Percentiles rank a stretch among this genome's conserved stretches.
phyloP scores from a whole-genome alignment of 2,888 invertebrate species.

The Trilocha varians region DNA sequence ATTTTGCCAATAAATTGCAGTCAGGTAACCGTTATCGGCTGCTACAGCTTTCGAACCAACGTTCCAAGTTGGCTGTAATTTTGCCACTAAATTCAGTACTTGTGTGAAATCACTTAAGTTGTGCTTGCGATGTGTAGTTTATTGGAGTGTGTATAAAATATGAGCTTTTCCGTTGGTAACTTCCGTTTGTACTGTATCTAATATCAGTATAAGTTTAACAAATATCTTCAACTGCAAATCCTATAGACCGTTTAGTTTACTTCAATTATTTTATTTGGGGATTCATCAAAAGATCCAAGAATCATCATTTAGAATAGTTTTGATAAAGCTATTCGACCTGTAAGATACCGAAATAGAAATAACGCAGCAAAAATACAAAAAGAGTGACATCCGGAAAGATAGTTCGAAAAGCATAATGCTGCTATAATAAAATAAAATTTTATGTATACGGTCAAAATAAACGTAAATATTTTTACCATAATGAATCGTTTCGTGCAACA shows the following conservation, averaged over 20 bases:
- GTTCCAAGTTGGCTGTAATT: conserved; percentile 9
- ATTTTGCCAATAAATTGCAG: conserved; percentile 1
- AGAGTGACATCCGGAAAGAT: too few species aligned
- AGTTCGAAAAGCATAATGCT: too few species aligned
- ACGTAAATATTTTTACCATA: too few species aligned
- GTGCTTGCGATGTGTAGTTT: conserved; percentile 8
- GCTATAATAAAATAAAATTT: too few species aligned
- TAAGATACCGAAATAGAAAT: too few species aligned
- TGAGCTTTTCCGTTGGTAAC: background rate
- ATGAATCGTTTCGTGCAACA: background rate
- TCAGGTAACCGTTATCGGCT: conserved; percentile 18
- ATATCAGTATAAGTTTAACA: background rate
- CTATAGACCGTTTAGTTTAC: too few species aligned
- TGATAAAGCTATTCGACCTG: background rate
- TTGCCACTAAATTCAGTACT: conserved; percentile 16
- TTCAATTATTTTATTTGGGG: too few species aligned
- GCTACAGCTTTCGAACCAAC: conserved; percentile 12
- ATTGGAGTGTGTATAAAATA: conserved; percentile 2
- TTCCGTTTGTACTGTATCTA: too few species aligned
- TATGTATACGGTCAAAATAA: too few species aligned
- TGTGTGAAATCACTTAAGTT: conserved; percentile 9
- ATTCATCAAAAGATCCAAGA: too few species aligned
- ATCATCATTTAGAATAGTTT: background rate
- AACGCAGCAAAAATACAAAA: too few species aligned
- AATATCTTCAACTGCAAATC: too few species aligned